phyloP scores from a whole-genome alignment of 1,140 invertebrate species.

The Orussus abietinus region DNA sequence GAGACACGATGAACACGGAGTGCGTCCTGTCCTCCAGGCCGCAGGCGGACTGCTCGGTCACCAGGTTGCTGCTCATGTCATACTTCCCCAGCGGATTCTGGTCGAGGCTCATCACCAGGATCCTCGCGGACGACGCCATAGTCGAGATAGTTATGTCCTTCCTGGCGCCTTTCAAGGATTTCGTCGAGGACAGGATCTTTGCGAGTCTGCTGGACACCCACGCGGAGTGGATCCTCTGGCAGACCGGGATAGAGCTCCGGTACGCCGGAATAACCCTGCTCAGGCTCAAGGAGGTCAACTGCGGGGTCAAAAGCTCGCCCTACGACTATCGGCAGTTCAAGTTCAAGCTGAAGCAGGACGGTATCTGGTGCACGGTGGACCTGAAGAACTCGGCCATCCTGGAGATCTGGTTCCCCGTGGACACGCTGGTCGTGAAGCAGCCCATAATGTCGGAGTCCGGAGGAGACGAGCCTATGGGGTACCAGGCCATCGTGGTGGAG shows the following conservation, averaged over 20 bases:
- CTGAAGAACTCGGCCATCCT: constrained; percentile 78
- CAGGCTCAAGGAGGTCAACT: constrained; percentile 77
- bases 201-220: constrained; percentile 62
- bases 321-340: constrained; percentile 56
- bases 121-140: constrained; percentile 85
- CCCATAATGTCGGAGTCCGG: constrained; percentile 53
- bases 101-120: constrained; percentile 88
- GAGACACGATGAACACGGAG: constrained; percentile 27
- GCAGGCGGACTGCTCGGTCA: constrained; percentile 58
- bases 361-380: constrained; percentile 80
- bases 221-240: constrained; percentile 94
- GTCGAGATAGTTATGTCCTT: constrained; percentile 70
- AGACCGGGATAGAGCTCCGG: constrained; percentile 85
- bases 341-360: constrained; percentile 75
- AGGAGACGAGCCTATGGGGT: constrained; percentile 57
- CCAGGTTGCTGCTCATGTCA: constrained; percentile 80
- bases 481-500: constrained; percentile 68
- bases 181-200: constrained; percentile 62
- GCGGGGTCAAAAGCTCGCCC: constrained; percentile 55
- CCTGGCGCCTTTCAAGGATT: constrained; percentile 45
- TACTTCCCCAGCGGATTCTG: constrained; percentile 98
- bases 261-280: constrained; percentile 79
- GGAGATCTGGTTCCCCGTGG: constrained; percentile 82
- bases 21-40: constrained; percentile 48
- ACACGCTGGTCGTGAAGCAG: constrained; percentile 69